Evolutionary conservation across 2,113 vertebrate species (phyloP), one percentile per base, ranked within the genome.

Genomic region (Cheilinus undulatus): DNA sequence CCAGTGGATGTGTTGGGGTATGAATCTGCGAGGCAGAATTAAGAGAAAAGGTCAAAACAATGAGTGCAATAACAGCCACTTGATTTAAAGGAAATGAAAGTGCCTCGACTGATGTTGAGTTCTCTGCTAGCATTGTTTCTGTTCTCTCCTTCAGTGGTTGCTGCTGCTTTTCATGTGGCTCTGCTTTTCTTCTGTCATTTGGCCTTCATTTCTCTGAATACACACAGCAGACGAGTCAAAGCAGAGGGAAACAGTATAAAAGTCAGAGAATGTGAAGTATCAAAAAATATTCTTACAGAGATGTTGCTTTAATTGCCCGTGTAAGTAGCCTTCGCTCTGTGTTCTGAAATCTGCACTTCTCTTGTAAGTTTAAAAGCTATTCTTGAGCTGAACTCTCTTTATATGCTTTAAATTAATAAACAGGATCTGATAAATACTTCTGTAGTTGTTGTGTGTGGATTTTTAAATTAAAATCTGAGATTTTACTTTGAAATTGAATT

Each of bases 71-170:
- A 53, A 74, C 19, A 30, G 32, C 57, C 61, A 60, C 52, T 76
- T 49, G 52, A 76, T 89, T 78, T 65, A 48, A 38, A 50, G 59
- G 56, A 73, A 69, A 79, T 84, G 75, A 84, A 86, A 78, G 54
- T 53, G 46, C 42, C 7, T 52, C 32, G 69, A 54, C n/a, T 46
- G 59, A 73, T 38, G 38, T 61, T 26, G 48, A 26, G 42, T 73
- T 65, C 67, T 64, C 27, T 34, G 27, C 5, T 72, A 30, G 27
- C 24, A 34, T 71, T 53, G 50, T 69, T 82, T 79, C 73, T 78
- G 45, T 36, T 73, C 42, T 72, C 58, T 64, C 58, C 59, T 66
- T 82, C 61, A 26, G 45, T 23, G 15, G 67, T 24, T 63, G 50
- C 57, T 73, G 62, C 43, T 70, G 38, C 59, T 76, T 54, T 75